Conservation (phyloP, 2,888 invertebrate genomes). For the Blomia tropicalis region DNA sequence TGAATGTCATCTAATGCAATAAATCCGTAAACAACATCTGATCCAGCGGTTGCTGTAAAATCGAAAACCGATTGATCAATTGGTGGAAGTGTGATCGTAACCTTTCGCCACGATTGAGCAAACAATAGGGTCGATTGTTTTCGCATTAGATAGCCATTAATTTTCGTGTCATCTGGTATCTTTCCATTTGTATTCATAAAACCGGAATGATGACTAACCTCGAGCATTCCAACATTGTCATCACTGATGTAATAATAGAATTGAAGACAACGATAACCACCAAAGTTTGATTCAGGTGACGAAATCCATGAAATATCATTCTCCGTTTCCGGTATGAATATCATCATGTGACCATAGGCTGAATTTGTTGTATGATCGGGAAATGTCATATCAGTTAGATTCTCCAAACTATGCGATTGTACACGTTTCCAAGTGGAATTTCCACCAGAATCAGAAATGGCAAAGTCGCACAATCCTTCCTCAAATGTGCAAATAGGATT, state of each 20-base stretch:
- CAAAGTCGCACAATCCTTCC: neutral
- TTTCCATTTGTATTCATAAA: neutral
- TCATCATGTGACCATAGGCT: neutral
- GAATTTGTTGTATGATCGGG: neutral
- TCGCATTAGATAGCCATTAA: constrained; percentile 24
- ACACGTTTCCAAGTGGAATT: neutral
- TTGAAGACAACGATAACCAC: constrained; percentile 23
- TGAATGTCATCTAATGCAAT: constrained; percentile 29
- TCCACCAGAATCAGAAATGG: neutral
- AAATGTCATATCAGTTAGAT: neutral
- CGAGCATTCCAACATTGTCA: constrained; percentile 32
- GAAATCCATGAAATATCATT: neutral
- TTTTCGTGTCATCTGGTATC: constrained; percentile 20
- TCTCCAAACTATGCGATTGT: neutral
- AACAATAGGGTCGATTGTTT: neutral
- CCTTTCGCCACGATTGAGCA: neutral
- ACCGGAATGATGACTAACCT: constrained; percentile 31
- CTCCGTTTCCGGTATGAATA: neutral
- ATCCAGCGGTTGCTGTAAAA: constrained; percentile 25
- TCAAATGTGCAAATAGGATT: constrained; percentile 1
- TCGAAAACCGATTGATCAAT: constrained; percentile 24
- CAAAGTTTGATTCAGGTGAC: constrained; percentile 13
- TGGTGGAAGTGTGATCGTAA: constrained; percentile 20
- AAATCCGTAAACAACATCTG: constrained; percentile 22
- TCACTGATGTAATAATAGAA: constrained; percentile 16